These are phyloP conservation scores for Pardosa pseudoannulata DNA, from an alignment of 2,888 invertebrate genomes.

Conservation along the genomic window DNA sequence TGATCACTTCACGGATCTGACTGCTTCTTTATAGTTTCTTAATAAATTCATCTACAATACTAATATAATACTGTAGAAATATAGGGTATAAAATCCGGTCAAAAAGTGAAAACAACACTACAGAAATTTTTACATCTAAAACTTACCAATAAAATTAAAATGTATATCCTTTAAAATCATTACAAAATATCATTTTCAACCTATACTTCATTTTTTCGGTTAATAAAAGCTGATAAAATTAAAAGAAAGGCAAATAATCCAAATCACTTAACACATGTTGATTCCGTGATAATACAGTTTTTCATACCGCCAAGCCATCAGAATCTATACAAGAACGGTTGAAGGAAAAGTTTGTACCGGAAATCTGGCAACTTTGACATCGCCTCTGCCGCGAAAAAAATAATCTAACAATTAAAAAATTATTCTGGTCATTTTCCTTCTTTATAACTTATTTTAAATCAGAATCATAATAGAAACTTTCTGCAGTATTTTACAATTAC, in stretches of 20 bases:
- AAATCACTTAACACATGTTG: constrained; percentile 64
- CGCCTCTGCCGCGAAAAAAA: background rate
- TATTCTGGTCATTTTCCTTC: too few relatives aligned
- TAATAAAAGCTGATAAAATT: background rate
- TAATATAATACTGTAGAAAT: too few relatives aligned
- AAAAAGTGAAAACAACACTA: constrained; percentile 6
- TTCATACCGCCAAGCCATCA: constrained; percentile 70
- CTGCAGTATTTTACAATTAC: too few relatives aligned
- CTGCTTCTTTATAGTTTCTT: too few relatives aligned
- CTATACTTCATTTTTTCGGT: constrained; percentile 29
- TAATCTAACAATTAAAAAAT: too few relatives aligned
- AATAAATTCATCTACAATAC: too few relatives aligned
- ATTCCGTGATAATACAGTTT: constrained; percentile 40
- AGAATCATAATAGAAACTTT: too few relatives aligned
- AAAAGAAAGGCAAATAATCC: constrained; percentile 31
- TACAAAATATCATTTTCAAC: constrained; percentile 52
- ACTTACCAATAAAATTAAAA: constrained; percentile 54
- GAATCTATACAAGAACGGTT: constrained; percentile 33
- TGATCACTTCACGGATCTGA: too few relatives aligned
- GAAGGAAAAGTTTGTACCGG: background rate
- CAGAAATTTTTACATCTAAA: constrained; percentile 16
- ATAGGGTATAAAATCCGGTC: background rate
- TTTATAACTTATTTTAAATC: too few relatives aligned
- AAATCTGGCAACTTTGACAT: constrained; percentile 56
- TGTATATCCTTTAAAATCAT: constrained; percentile 21